Conservation (phyloP, 2,797 vertebrate genomes). For the Phrynocephalus vlangalii region DNA sequence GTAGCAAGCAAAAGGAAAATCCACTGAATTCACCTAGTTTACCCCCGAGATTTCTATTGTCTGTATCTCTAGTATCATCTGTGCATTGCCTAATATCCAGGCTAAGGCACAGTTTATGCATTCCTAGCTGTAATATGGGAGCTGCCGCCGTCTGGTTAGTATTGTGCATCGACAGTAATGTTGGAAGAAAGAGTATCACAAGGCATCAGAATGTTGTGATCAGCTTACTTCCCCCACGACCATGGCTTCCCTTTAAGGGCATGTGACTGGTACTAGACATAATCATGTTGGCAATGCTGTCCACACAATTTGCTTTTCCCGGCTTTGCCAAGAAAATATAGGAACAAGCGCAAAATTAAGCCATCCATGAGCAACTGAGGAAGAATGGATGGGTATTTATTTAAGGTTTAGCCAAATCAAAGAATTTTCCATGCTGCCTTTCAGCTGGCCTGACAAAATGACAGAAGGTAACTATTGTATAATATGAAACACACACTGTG, state of each 20-base stretch:
- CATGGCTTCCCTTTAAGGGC: background rate
- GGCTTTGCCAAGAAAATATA: background rate
- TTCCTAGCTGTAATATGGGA: background rate
- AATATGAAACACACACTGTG: background rate
- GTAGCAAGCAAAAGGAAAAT: background rate
- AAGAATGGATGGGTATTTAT: background rate
- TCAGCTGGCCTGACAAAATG: background rate
- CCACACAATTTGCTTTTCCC: background rate
- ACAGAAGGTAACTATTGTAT: background rate
- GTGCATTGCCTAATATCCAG: background rate
- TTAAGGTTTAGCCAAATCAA: background rate
- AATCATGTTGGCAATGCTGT: background rate
- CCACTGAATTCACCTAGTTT: background rate
- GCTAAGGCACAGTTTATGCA: background rate
- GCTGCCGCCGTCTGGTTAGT: no score
- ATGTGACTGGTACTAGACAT: background rate
- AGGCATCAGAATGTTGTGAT: background rate
- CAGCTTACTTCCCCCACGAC: no score
- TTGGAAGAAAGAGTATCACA: background rate
- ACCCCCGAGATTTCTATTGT: background rate
- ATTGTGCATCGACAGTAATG: background rate
- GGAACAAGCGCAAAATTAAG: background rate
- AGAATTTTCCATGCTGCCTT: background rate
- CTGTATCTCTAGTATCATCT: no score
- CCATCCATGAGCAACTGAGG: background rate